Percentiles rank a stretch among this genome's conserved stretches.
Conservation (phyloP, 2,113 vertebrate species). For the Ammodytes dubius region DNA sequence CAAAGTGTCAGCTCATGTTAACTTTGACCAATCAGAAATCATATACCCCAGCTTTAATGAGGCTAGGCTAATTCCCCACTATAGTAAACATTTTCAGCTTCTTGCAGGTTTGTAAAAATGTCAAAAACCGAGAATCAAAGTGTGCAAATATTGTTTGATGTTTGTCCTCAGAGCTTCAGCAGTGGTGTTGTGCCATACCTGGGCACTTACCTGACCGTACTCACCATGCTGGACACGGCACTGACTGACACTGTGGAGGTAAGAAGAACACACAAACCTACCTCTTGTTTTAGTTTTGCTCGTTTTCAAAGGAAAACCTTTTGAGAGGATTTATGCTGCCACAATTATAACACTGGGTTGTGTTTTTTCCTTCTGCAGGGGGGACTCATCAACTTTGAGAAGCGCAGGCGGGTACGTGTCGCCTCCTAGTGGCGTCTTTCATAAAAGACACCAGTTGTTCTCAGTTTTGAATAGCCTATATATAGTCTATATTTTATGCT, state of each 20-base stretch:
- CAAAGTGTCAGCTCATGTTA: too few species aligned
- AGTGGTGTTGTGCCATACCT: conserved; percentile 89
- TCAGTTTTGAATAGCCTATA: neutral
- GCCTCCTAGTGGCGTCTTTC: conserved; percentile 48
- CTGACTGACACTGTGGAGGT: conserved; percentile 88
- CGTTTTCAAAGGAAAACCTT: neutral
- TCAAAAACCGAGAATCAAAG: neutral
- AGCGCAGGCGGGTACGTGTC: conserved; percentile 89
- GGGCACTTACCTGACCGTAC: conserved; percentile 91
- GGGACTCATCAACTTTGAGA: conserved; percentile 92
- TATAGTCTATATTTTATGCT: neutral
- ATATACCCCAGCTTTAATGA: too few species aligned
- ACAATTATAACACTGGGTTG: conserved; percentile 1
- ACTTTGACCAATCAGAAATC: too few species aligned
- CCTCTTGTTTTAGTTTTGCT: neutral
- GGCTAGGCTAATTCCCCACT: neutral
- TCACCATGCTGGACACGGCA: conserved; percentile 93
- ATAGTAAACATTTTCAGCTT: neutral
- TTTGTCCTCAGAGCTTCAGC: conserved; percentile 64
- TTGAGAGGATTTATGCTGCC: neutral
- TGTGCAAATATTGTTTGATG: neutral
- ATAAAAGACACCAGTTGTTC: neutral
- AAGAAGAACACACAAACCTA: conserved; percentile 60
- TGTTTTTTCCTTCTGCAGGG: conserved; percentile 77
- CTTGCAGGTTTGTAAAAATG: neutral